These are phyloP conservation scores for Microdon myrmicae DNA, from an alignment of 2,888 invertebrate genomes.

Conservation along the genomic window DNA sequence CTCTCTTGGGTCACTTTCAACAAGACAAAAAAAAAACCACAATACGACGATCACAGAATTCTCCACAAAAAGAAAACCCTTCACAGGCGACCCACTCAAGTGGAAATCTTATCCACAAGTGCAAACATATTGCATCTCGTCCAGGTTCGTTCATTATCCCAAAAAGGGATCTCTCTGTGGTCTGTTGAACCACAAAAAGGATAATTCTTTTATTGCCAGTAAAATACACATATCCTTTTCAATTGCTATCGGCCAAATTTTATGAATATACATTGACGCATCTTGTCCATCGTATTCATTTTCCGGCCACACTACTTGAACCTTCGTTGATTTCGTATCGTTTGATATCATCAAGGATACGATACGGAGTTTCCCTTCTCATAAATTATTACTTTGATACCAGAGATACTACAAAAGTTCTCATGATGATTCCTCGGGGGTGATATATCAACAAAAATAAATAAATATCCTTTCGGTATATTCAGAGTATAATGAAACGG, in stretches of 20 bases:
- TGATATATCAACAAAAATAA: constrained; percentile 40
- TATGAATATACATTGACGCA: constrained; percentile 27
- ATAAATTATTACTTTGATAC: constrained; percentile 18
- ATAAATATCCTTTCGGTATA: constrained; percentile 28
- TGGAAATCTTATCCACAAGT: constrained; percentile 46
- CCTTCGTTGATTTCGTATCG: constrained; percentile 36
- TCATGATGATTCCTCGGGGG: constrained; percentile 29
- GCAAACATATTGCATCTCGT: constrained; percentile 43
- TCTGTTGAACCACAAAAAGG: constrained; percentile 43
- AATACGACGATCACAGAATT: constrained; percentile 8
- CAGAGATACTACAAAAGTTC: constrained; percentile 25
- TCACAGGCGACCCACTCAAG: constrained; percentile 47
- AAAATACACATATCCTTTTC: constrained; percentile 43
- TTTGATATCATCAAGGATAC: constrained; percentile 13
- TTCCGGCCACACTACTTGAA: constrained; percentile 44
- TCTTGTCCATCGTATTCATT: constrained; percentile 30
- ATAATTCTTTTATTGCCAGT: constrained; percentile 45
- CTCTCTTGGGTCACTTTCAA: constrained; percentile 12
- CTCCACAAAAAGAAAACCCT: constrained; percentile 26
- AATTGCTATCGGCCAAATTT: constrained; percentile 55
- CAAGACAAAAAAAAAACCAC: constrained; percentile 10
- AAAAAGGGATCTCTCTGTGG: constrained; percentile 23
- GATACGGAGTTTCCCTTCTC: neutral
- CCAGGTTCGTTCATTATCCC: constrained; percentile 1
- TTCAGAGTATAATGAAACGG: constrained; percentile 8